phyloP scores from a whole-genome alignment of 1,140 invertebrate genomes.

The Drosophila carrolli region DNA sequence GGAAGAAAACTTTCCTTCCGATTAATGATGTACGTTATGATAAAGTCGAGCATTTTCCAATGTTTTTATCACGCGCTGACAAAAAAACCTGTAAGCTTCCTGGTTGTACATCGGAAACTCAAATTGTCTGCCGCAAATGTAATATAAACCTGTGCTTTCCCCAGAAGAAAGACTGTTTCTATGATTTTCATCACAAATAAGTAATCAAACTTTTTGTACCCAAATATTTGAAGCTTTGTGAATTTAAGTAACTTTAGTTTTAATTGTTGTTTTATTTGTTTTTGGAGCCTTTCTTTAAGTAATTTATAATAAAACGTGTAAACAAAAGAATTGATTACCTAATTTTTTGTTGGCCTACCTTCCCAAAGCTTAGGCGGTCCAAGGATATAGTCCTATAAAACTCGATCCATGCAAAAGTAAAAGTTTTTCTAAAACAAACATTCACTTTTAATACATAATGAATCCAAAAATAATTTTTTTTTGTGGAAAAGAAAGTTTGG shows the following conservation, averaged over 20 bases:
- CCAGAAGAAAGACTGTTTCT: constrained; percentile 19
- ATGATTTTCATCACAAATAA: constrained; percentile 24
- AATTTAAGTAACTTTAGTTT: constrained; percentile 18
- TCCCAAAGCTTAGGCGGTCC: no score
- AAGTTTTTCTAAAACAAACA: no score
- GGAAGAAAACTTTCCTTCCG: constrained; percentile 14
- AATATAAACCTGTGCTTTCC: constrained; percentile 20
- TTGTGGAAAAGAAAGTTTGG: no score
- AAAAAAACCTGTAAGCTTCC: constrained; percentile 21
- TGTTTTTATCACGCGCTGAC: constrained; percentile 16
- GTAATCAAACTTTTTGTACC: constrained; percentile 11
- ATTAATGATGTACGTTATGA: constrained; percentile 26
- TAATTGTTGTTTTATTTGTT: constrained; percentile 16
- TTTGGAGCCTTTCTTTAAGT: background rate
- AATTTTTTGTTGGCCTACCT: no score
- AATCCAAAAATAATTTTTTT: no score
- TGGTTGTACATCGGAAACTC: constrained; percentile 20
- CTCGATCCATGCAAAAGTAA: no score
- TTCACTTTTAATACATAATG: no score
- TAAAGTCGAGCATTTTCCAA: constrained; percentile 17
- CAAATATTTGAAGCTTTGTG: constrained; percentile 17
- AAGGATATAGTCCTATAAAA: no score
- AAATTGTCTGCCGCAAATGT: constrained; percentile 10
- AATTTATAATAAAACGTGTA: constrained; percentile 6
- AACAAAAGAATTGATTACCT: constrained; percentile 1